Conservation (phyloP, 2,888 invertebrate genomes). For the Achlya flavicornis region DNA sequence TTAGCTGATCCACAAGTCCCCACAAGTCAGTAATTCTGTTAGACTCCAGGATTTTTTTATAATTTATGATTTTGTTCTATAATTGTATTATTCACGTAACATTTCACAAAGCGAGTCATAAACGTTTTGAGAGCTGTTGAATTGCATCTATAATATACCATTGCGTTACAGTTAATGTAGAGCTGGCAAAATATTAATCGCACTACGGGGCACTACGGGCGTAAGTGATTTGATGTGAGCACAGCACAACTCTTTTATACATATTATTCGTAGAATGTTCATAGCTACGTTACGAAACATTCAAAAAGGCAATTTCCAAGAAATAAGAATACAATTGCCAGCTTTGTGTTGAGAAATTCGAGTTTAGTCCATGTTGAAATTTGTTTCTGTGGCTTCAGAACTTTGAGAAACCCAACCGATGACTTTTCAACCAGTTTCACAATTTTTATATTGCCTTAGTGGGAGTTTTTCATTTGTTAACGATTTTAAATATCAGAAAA, state of each 20-base stretch:
- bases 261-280: slow-evolving; percentile 10
- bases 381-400: slow-evolving; percentile 69
- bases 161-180: background rate
- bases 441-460: slow-evolving; percentile 46
- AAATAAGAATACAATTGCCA: slow-evolving; percentile 42
- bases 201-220: background rate
- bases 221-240: slow-evolving; percentile 10
- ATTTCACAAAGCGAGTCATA: background rate
- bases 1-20: background rate
- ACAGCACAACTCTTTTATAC: slow-evolving; percentile 12
- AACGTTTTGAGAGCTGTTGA: background rate
- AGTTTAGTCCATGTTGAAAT: slow-evolving; percentile 55
- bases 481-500: background rate
- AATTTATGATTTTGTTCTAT: too few species aligned
- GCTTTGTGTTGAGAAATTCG: slow-evolving; percentile 56
- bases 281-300: slow-evolving; percentile 36
- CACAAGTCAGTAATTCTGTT: too few species aligned
- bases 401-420: slow-evolving; percentile 60
- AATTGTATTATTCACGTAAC: background rate
- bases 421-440: slow-evolving; percentile 54
- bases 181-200: background rate
- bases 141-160: background rate
- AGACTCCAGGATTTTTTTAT: too few species aligned
- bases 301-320: slow-evolving; percentile 48
- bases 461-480: background rate